These are phyloP conservation scores for Anolis apletophallus DNA, from an alignment of 2,797 vertebrate genomes.

Conservation along the genomic window DNA sequence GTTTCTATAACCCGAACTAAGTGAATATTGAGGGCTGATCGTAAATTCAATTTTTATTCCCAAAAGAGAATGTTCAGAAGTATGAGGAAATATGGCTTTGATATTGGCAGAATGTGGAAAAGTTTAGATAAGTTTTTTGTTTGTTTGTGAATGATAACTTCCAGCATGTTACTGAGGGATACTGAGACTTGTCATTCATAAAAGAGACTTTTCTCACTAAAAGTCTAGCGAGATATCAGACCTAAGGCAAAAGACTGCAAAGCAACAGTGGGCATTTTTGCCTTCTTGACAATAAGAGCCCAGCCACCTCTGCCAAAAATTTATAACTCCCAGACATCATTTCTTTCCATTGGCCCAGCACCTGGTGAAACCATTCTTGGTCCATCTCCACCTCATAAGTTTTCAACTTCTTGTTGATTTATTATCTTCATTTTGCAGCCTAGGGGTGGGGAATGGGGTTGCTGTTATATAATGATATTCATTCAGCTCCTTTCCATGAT, in stretches of 20 bases:
- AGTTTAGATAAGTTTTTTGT: too few species aligned
- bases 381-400: slow-evolving; percentile 26
- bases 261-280: slow-evolving; percentile 16
- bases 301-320: background rate
- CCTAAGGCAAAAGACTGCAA: background rate
- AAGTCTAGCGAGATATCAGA: background rate
- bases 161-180: too few species aligned
- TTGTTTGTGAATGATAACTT: too few species aligned
- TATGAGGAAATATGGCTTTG: background rate
- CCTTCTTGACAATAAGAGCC: background rate
- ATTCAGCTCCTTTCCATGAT: slow-evolving; percentile 31
- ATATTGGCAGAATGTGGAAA: background rate
- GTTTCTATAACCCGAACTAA: too few species aligned
- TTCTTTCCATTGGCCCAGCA: slow-evolving; percentile 34
- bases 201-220: too few species aligned
- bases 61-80: background rate
- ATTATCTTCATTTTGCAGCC: slow-evolving; percentile 25
- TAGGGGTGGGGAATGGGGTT: background rate
- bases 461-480: slow-evolving; percentile 11
- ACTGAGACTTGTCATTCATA: too few species aligned
- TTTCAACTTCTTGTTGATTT: slow-evolving; percentile 32
- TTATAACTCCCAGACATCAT: slow-evolving; percentile 2
- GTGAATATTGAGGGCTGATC: too few species aligned
- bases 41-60: background rate
- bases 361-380: slow-evolving; percentile 35